Base-by-base conservation (phyloP, 64 coral and sea anemone genomes). In the Montipora sp. region DNA sequence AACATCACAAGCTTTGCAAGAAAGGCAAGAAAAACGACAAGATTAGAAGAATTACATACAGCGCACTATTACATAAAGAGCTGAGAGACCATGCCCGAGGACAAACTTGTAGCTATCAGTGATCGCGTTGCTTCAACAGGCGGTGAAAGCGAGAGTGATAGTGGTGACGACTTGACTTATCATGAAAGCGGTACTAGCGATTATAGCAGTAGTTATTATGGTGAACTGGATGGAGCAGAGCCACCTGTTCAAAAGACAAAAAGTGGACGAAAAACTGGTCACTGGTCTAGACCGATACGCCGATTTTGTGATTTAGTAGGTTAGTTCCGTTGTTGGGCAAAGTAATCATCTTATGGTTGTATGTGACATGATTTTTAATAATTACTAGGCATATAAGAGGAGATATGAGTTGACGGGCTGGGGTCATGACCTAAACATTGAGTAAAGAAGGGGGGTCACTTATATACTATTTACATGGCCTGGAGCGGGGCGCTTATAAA, bases 101-200 rank as follows among this genome's bases (percentile, higher is more conserved):
- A 77, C 18, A 55, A 89, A 7, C 69, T 72, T 77, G 69, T 89
- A 14, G n/a, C 82, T 77, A 44, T 36, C 50, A 72, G 77, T 77
- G 68, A 87, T 45, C 71, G 49, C 20, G 43, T 88, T 89, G 49
- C 73, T 77, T 77, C 73, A 79, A 75, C 16, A 53, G 88, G 79
- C 59, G 63, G 75, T 78, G 75, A 90, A 59, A 90, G 59, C 79
- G 88, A 90, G 79, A 90, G 12, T 90, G 73, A 78, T 47, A 90
- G 88, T 47, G 88, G 80, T 90, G 75, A 90, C 24, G 88, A 90
- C 75, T 80, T 90, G 75, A 63, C 66, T 61, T 60, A 66, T 60
- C 63, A 90, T 21, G 88, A 90, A 58, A 90, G 88, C 65, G 76
- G 65, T 23, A 90, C 57, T 79, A 47, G 24, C 77, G 80, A 5